Conservation (phyloP, 2,113 vertebrate species). For the Eurypyga helias region DNA sequence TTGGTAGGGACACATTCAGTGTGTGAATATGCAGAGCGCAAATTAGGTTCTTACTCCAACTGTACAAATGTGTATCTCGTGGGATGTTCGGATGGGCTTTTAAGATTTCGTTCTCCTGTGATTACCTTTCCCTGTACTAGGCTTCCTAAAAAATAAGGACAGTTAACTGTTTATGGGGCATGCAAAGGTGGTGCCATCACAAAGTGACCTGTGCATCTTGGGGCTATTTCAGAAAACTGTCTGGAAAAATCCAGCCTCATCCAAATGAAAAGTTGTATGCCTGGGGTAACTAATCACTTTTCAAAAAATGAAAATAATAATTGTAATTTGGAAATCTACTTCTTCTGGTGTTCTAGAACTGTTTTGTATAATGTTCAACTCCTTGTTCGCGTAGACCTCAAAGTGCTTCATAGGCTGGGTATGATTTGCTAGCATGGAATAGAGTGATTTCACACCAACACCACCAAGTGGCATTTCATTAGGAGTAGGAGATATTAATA, state of each 20-base stretch:
- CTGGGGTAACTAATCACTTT: not conserved
- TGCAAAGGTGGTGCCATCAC: not conserved
- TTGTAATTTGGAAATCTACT: not conserved
- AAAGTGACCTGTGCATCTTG: not conserved
- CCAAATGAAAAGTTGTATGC: not conserved
- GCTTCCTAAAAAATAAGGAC: not conserved
- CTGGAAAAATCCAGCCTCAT: not conserved
- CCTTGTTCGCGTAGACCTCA: not conserved
- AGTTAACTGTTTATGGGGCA: not conserved
- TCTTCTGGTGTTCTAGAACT: not conserved
- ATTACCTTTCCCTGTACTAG: not conserved
- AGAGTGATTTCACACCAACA: not conserved
- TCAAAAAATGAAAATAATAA: not conserved
- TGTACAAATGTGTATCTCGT: not conserved
- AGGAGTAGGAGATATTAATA: not conserved
- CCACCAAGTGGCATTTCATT: not conserved
- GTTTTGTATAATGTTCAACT: not conserved
- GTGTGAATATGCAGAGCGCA: not conserved
- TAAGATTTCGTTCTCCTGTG: not conserved
- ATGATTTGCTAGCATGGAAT: not conserved
- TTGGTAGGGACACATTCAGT: not conserved
- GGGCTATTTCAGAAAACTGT: not conserved
- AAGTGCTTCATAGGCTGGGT: not conserved
- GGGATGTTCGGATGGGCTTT: not conserved
- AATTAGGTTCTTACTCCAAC: not conserved